These are phyloP conservation scores for Sander vitreus DNA, from an alignment of 2,113 vertebrate genomes.

Conservation along the genomic window DNA sequence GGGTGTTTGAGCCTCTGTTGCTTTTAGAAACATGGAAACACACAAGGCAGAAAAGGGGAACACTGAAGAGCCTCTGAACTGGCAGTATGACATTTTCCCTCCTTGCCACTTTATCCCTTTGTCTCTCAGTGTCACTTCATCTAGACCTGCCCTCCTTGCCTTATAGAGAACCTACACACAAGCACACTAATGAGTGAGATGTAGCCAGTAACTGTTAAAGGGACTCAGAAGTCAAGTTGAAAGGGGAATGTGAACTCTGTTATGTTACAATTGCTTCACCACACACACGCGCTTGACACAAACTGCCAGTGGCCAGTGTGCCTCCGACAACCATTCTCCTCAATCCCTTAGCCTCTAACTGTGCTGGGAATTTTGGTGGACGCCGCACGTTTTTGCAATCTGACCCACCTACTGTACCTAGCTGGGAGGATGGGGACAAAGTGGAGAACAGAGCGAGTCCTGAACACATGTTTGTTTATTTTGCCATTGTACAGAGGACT, in stretches of 20 bases:
- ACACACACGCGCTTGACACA: conserved; percentile 23
- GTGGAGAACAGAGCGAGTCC: conserved; percentile 32
- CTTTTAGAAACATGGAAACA: conserved; percentile 47
- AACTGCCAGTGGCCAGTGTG: conserved; percentile 58
- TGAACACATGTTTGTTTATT: conserved; percentile 45
- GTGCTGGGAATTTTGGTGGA: conserved; percentile 31
- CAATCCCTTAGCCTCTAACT: conserved; percentile 41
- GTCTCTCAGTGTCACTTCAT: conserved; percentile 61
- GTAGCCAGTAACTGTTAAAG: conserved; percentile 56
- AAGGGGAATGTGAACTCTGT: conserved; percentile 43
- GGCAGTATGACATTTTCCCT: conserved; percentile 49
- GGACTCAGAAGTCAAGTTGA: conserved; percentile 53
- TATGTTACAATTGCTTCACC: conserved; percentile 39
- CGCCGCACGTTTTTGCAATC: conserved; percentile 4
- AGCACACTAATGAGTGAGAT: conserved; percentile 45
- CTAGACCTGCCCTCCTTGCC: conserved; percentile 67
- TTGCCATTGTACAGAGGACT: conserved; percentile 54
- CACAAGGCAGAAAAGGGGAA: conserved; percentile 47
- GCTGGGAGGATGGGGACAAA: conserved; percentile 28
- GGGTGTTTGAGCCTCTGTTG: conserved; percentile 35
- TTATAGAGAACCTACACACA: conserved; percentile 62
- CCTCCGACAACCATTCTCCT: conserved; percentile 62
- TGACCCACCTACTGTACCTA: conserved; percentile 42
- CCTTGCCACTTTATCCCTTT: conserved; percentile 52
- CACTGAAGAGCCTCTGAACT: conserved; percentile 57